Evolutionary conservation across 2,113 vertebrate species (phyloP).

Genomic region (Elachura formosa): DNA sequence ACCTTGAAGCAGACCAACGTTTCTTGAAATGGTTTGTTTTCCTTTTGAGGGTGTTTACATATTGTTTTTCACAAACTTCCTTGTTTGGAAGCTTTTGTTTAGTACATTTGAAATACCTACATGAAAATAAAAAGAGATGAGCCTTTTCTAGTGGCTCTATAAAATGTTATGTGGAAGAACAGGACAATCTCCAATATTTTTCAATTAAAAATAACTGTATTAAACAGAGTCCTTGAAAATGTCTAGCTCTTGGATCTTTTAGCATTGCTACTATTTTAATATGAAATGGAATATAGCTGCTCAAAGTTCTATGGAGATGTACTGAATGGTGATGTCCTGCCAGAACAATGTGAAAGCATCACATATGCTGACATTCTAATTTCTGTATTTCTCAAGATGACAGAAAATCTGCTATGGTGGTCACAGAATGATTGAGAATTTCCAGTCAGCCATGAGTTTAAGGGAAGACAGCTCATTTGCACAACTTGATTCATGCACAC

Average conservation of each 20-base stretch:
- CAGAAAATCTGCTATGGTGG: not conserved
- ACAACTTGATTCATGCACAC: not conserved
- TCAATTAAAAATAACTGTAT: not conserved
- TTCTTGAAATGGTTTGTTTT: not conserved
- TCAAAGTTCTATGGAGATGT: not conserved
- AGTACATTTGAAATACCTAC: not conserved
- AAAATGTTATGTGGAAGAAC: not conserved
- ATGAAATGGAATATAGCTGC: not conserved
- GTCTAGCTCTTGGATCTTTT: accelerated
- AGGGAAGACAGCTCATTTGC: not conserved
- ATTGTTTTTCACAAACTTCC: not conserved
- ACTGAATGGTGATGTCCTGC: not conserved
- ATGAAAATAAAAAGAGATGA: not conserved
- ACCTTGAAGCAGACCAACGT: not conserved
- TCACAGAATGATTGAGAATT: not conserved
- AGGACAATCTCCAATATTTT: not conserved
- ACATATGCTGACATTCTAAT: not conserved
- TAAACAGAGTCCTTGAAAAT: not conserved
- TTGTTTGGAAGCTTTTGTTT: not conserved
- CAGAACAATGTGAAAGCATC: not conserved
- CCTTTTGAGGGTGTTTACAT: not conserved
- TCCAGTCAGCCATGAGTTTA: not conserved
- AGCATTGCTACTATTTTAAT: not conserved
- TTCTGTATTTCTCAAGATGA: not conserved
- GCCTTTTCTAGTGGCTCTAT: not conserved